Evolutionary conservation across 2,113 vertebrate species (phyloP).

Genomic region (Leuciscus idus): DNA sequence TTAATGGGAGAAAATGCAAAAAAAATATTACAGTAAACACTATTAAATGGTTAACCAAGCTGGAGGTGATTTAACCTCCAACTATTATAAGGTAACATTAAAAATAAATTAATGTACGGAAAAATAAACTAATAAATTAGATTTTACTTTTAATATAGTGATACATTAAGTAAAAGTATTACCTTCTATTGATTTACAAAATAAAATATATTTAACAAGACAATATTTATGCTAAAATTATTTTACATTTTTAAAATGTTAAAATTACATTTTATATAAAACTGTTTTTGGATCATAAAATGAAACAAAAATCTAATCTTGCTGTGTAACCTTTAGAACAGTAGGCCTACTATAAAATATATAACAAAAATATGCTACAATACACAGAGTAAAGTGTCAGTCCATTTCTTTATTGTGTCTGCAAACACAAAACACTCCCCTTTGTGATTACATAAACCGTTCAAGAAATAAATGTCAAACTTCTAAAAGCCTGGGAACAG

Average conservation of each 20-base stretch:
- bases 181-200: not conserved
- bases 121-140: not conserved
- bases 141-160: not conserved
- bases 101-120: not conserved
- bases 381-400: not conserved
- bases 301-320: not conserved
- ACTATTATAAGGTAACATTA: not conserved
- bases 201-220: not conserved
- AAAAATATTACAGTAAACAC: not conserved
- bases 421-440: not conserved
- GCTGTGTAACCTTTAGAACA: not conserved
- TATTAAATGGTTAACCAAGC: not conserved
- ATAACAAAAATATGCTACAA: not conserved
- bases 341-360: not conserved
- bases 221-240: not conserved
- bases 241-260: not conserved
- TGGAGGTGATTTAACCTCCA: not conserved
- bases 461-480: constrained; percentile 3
- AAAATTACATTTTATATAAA: not conserved
- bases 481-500: not conserved
- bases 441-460: constrained; percentile 1
- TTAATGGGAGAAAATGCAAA: not conserved
- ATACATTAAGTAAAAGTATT: not conserved
- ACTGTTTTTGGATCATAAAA: not conserved
- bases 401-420: constrained; percentile 18